Evolutionary conservation across 2,888 invertebrate genomes (phyloP), one percentile per base, ranked within the genome.

Genomic region (Blastobasis lacticolella): DNA sequence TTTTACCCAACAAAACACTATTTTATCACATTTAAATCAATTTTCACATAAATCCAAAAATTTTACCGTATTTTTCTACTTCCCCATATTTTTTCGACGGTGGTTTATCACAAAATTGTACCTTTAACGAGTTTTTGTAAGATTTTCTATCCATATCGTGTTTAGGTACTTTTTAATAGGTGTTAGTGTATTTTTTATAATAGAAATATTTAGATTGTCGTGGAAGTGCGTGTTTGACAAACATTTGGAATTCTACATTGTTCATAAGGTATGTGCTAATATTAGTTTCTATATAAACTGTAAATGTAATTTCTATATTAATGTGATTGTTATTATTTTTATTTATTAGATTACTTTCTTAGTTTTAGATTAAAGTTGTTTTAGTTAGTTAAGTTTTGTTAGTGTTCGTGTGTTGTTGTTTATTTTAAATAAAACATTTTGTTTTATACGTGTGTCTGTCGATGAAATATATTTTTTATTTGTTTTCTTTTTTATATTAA

Each of bases 61-160:
- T 73, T 73, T 51, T 70, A 72, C 62, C 63, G 40, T 45, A 38
- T 53, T 67, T 70, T 73, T 67, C 62, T 63, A 66, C 53, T 57
- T 52, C 56, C 23, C 50, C 53, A n/a, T 57, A 53, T 64, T 66
- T 67, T 71, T 73, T 71, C 61, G 62, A 71, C 58, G 56, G 51
- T 61, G 57, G 46, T 60, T 54, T 55, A 58, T 56, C 55, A 23
- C 54, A 52, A 49, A 56, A 59, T 63, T 65, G 57, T 49, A 57
- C 55, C 49, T 52, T 51, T 63, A 49, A 10, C 42, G 42, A 51
- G 37, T 4, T 53, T 55, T 54, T 52, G 37, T 38, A 46, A 45
- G 10, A 23, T 52, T 54, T 54, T 50, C 46, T 45, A 36, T 7
- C 46, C 52, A 51, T 50, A 48, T 50, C 51, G 48, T 52, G 50